Percentiles rank a stretch among this genome's conserved stretches.
Conservation (phyloP, 2,113 vertebrate genomes). For the Ariopsis seemanni region DNA sequence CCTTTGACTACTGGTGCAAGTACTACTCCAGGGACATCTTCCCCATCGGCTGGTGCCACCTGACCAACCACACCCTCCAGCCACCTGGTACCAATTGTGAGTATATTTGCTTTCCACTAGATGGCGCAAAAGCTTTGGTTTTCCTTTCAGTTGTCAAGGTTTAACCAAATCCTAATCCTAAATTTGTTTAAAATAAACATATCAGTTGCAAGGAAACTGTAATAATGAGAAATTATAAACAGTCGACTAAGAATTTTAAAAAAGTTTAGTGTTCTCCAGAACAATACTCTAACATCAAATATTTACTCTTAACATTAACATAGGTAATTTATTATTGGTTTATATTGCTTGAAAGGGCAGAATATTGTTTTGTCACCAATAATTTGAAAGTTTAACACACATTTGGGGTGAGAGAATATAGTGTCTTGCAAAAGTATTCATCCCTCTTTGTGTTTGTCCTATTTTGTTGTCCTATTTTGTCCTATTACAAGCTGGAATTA, state of each 20-base stretch:
- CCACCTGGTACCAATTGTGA: slow-evolving; percentile 88
- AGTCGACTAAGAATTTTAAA: background rate
- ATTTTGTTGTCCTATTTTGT: no score
- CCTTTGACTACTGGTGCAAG: slow-evolving; percentile 95
- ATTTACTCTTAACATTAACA: background rate
- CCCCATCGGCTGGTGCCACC: slow-evolving; percentile 89
- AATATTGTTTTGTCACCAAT: background rate
- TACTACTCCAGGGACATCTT: slow-evolving; percentile 94
- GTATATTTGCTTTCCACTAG: slow-evolving; percentile 59
- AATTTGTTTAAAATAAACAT: background rate
- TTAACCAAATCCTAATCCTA: background rate
- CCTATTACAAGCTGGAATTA: no score
- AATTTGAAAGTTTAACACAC: no score
- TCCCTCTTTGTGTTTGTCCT: no score
- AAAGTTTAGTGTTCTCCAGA: background rate
- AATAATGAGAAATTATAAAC: background rate
- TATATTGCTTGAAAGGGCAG: background rate
- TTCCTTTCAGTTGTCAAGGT: background rate
- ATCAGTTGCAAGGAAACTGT: background rate
- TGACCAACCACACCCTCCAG: slow-evolving; percentile 90
- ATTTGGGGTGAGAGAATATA: no score
- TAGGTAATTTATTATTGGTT: background rate
- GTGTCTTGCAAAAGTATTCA: no score
- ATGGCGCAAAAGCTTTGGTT: slow-evolving; percentile 52
- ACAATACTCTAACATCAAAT: background rate